A percentile compares a stretch with the other conserved stretches of the same genome.
These are phyloP conservation scores for Thaumatotibia leucotreta DNA, from an alignment of 1,140 invertebrate species.

Conservation along the genomic window DNA sequence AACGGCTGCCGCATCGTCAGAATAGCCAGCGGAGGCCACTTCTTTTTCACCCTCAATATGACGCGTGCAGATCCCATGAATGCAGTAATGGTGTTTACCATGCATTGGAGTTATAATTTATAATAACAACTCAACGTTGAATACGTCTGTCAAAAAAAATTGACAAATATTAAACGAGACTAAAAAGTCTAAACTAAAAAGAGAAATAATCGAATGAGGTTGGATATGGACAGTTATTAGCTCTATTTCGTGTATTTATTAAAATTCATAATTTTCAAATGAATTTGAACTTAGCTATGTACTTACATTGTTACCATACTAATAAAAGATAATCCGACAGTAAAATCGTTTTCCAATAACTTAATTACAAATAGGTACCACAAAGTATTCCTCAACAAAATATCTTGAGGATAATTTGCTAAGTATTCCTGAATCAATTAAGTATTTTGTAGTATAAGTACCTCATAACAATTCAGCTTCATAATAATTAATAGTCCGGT, in stretches of 20 bases:
- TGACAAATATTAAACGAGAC: not conserved
- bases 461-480: not conserved
- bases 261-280: not conserved
- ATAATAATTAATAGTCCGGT: no score
- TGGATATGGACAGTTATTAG: not conserved
- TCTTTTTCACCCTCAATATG: not conserved
- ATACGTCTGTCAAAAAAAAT: not conserved
- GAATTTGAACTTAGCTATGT: not conserved
- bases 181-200: not conserved
- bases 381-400: not conserved
- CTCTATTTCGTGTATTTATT: not conserved
- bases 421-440: no score
- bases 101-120: no score
- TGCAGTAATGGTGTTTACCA: not conserved
- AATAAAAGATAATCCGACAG: no score
- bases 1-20: constrained; percentile 46
- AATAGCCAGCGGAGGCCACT: constrained; percentile 27
- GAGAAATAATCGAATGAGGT: not conserved
- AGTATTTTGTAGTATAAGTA: no score
- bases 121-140: not conserved
- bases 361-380: not conserved
- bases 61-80: not conserved
- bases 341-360: not conserved
- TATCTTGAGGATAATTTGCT: not conserved
- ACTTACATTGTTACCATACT: not conserved